Percentiles rank a stretch among this genome's conserved stretches.
Evolutionary conservation across 2,888 invertebrate species (phyloP).

Genomic region (Stramonita haemastoma): DNA sequence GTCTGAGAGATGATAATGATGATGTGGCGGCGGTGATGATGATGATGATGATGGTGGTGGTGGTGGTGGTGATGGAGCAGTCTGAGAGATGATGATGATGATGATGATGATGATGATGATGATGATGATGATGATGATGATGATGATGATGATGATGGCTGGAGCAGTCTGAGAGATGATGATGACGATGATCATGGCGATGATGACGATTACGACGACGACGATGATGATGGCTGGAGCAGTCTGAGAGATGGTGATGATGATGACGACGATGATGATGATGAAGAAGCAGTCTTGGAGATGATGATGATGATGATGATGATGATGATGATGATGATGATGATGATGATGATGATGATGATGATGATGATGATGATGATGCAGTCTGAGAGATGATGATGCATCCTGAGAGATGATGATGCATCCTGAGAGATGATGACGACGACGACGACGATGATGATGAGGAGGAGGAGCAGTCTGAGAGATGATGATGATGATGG

Average conservation of each 20-base stretch:
- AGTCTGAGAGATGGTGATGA: neutral
- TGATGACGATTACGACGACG: neutral
- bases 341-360: constrained; percentile 22
- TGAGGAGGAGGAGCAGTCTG: no score
- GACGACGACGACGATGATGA: no score
- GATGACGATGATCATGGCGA: neutral
- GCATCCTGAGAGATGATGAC: no score
- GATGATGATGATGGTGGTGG: constrained; percentile 17
- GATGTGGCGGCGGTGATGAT: constrained; percentile 8
- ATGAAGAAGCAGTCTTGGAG: neutral
- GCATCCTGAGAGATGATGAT: no score
- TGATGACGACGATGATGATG: neutral
- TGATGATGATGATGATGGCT: neutral
- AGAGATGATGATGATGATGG: no score
- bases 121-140: no score
- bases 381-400: no score
- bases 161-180: neutral
- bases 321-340: constrained; percentile 7
- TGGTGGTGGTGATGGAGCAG: neutral
- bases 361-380: neutral
- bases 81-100: neutral
- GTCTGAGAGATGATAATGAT: constrained; percentile 2
- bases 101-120: neutral
- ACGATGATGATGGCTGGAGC: neutral
- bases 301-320: constrained; percentile 6